phyloP scores from a whole-genome alignment of 2,888 invertebrate species.

The Argyra leucocephala region DNA sequence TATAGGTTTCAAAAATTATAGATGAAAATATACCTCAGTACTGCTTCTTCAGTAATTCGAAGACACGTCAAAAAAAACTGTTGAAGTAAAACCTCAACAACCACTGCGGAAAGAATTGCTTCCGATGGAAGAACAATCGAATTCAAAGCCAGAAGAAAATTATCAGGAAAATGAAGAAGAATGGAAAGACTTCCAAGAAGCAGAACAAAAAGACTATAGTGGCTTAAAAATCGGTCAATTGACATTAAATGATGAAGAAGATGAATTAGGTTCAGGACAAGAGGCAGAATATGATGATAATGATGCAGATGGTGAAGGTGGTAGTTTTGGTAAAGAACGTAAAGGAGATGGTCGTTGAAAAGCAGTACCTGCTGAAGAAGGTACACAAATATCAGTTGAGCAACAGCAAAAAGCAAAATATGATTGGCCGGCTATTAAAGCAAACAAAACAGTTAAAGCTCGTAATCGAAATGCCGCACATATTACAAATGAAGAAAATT shows the following conservation, averaged over 20 bases:
- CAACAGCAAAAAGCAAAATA: conserved; percentile 29
- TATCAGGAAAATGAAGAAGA: conserved; percentile 52
- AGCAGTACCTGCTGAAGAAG: conserved; percentile 40
- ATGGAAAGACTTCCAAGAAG: conserved; percentile 62
- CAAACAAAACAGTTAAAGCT: conserved; percentile 25
- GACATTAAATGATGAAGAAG: conserved; percentile 42
- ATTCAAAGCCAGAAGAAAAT: conserved; percentile 26
- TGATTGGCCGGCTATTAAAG: conserved; percentile 38
- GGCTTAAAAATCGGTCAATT: conserved; percentile 61
- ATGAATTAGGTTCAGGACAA: conserved; percentile 27
- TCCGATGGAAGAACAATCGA: conserved; percentile 25
- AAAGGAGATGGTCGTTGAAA: conserved; percentile 44
- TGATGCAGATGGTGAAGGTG: conserved; percentile 37
- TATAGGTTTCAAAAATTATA: too few species aligned
- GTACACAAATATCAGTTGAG: conserved; percentile 37
- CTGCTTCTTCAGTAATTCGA: too few species aligned
- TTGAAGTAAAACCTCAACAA: conserved; percentile 15
- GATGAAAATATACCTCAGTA: too few species aligned
- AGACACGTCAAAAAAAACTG: conserved; percentile 16
- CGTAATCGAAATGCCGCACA: conserved; percentile 62
- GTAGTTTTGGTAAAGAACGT: conserved; percentile 26
- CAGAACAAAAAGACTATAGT: conserved; percentile 56
- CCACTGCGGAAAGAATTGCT: conserved; percentile 14
- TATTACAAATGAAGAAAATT: conserved; percentile 78
- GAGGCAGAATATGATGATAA: conserved; percentile 43